A percentile compares a stretch with the other conserved stretches of the same genome.
These are phyloP conservation scores for Frankliniella fusca DNA, from an alignment of 2,888 invertebrate genomes.

Conservation along the genomic window DNA sequence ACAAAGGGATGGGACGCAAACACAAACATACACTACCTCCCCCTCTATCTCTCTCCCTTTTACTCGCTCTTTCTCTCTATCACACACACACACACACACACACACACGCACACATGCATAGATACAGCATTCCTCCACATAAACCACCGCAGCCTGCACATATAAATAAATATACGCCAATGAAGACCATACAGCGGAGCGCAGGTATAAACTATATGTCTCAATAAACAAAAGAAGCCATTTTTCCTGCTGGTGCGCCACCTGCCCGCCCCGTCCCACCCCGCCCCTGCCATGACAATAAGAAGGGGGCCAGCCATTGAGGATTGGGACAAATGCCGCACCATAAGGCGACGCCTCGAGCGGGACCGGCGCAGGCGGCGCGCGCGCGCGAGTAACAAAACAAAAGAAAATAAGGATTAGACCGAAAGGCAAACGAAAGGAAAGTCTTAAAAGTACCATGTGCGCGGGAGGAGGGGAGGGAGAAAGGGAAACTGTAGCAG, in stretches of 20 bases:
- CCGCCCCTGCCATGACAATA: not conserved
- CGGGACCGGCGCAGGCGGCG: not conserved
- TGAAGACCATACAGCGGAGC: no score
- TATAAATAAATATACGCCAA: no score
- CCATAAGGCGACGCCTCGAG: not conserved
- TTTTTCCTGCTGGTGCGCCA: not conserved
- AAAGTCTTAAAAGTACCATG: not conserved
- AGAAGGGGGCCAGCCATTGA: no score
- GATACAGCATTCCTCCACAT: no score
- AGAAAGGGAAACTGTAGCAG: not conserved
- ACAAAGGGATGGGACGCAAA: not conserved
- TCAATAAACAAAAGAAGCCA: not conserved
- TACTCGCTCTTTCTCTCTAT: no score
- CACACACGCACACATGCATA: no score
- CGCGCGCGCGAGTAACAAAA: not conserved
- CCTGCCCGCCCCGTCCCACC: not conserved
- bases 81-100: no score
- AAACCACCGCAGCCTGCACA: no score
- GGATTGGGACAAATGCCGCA: not conserved
- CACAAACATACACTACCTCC: no score
- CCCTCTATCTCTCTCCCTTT: no score
- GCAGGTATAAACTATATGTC: not conserved
- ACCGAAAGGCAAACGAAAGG: not conserved
- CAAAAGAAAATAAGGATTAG: conserved; percentile 11
- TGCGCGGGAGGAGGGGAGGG: not conserved